These are phyloP conservation scores for Alaudala cheleensis DNA, from an alignment of 2,113 vertebrate species.

Conservation along the genomic window DNA sequence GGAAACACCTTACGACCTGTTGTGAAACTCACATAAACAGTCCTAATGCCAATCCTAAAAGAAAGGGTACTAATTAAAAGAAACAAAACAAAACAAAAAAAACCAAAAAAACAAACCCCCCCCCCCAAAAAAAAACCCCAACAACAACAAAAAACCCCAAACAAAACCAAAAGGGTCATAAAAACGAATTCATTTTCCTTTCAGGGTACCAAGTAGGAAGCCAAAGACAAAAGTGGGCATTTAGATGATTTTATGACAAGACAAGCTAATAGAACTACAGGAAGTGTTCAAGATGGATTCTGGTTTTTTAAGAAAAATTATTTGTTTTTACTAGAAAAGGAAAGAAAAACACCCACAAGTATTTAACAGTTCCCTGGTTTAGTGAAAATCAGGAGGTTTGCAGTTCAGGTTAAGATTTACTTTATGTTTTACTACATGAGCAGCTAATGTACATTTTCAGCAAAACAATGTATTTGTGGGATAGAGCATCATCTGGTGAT, in stretches of 20 bases:
- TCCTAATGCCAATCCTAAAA: neutral
- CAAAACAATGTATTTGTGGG: neutral
- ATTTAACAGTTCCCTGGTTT: neutral
- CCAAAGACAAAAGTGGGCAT: neutral
- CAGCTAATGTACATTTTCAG: neutral
- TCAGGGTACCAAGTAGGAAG: neutral
- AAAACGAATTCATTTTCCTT: neutral
- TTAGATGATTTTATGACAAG: neutral
- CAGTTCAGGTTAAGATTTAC: neutral
- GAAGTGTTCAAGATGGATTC: neutral
- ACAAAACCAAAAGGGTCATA: neutral
- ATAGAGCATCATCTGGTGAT: neutral
- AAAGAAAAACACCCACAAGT: neutral
- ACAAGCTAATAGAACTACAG: neutral
- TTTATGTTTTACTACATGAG: neutral
- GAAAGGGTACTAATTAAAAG: neutral
- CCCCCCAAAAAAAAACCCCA: too few relatives aligned
- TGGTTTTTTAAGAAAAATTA: neutral
- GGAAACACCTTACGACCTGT: neutral
- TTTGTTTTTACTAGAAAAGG: neutral
- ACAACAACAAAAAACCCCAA: too few relatives aligned
- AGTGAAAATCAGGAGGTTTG: neutral
- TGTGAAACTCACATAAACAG: neutral
- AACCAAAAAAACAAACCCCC: too few relatives aligned
- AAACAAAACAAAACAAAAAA: neutral